These are phyloP conservation scores for Drosophila macrospina DNA, from an alignment of 2,888 invertebrate species.

Conservation along the genomic window DNA sequence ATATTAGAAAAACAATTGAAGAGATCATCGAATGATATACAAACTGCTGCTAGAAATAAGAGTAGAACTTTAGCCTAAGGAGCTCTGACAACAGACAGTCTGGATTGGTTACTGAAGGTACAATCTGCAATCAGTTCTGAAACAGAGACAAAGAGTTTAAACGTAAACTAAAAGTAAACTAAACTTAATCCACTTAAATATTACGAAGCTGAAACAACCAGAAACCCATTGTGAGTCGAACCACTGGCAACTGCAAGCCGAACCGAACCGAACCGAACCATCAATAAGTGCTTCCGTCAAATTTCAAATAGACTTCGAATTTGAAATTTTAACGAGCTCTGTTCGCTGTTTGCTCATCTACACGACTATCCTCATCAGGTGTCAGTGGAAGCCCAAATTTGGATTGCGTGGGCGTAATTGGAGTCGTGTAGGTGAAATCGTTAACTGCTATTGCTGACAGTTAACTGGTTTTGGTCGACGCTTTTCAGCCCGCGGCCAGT, in stretches of 20 bases:
- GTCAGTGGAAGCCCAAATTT: conserved; percentile 1
- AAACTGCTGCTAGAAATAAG: too few relatives aligned
- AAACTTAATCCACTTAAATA: too few relatives aligned
- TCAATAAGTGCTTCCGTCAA: not conserved
- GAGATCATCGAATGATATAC: too few relatives aligned
- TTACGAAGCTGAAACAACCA: too few relatives aligned
- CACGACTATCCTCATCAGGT: conserved; percentile 4
- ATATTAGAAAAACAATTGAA: not conserved
- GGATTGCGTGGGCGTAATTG: conserved; percentile 11
- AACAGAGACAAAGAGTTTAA: too few relatives aligned
- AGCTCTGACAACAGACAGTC: too few relatives aligned
- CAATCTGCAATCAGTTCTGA: too few relatives aligned
- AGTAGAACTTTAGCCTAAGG: too few relatives aligned
- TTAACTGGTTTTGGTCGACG: conserved; percentile 33
- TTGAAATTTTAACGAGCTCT: conserved; percentile 2
- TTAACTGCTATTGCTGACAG: conserved; percentile 24
- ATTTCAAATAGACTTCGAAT: not conserved
- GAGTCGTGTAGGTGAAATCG: conserved; percentile 10
- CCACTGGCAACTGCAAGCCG: not conserved
- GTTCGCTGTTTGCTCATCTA: not conserved
- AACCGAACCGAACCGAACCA: not conserved
- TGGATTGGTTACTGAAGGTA: too few relatives aligned
- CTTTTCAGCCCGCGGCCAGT: conserved; percentile 59
- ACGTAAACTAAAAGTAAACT: too few relatives aligned
- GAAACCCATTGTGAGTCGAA: not conserved